phyloP scores from a whole-genome alignment of 2,888 invertebrate genomes.

The Athrips mouffetella region DNA sequence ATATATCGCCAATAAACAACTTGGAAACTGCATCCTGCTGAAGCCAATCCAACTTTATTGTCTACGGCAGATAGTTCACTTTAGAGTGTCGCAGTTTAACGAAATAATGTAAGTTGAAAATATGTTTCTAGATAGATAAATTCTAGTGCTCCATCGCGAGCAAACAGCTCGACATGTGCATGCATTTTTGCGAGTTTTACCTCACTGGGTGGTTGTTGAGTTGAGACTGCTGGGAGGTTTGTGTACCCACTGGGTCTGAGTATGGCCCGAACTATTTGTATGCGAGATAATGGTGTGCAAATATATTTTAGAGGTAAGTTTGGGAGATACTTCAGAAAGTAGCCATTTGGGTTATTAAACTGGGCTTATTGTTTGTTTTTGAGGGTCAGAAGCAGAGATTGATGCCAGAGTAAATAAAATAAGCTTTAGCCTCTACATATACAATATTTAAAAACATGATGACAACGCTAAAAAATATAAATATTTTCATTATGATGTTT shows the following conservation, averaged over 20 bases:
- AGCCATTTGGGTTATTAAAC: too few relatives aligned
- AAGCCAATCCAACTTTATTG: conserved; percentile 29
- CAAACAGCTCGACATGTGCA: conserved; percentile 44
- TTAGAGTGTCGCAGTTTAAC: conserved; percentile 27
- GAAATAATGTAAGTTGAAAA: conserved; percentile 50
- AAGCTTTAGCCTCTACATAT: too few relatives aligned
- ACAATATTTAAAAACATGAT: neutral
- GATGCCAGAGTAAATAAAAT: too few relatives aligned
- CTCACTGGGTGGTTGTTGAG: conserved; percentile 20
- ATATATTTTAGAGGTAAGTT: neutral
- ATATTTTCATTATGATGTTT: too few relatives aligned
- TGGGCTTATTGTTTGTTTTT: neutral
- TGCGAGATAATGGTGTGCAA: conserved; percentile 6
- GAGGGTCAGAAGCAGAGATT: neutral
- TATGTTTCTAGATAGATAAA: conserved; percentile 46
- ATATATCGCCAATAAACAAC: conserved; percentile 61
- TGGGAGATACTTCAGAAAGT: neutral
- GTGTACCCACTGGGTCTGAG: too few relatives aligned
- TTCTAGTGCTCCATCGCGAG: conserved; percentile 45
- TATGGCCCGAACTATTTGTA: neutral
- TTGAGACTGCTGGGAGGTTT: conserved; percentile 8
- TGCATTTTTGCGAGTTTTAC: conserved; percentile 38
- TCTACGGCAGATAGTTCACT: conserved; percentile 26
- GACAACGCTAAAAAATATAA: neutral
- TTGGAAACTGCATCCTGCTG: conserved; percentile 18